Percentiles rank a stretch among this genome's conserved stretches.
Conservation (phyloP, 2,888 invertebrate species). For the Drosophila helvetica region DNA sequence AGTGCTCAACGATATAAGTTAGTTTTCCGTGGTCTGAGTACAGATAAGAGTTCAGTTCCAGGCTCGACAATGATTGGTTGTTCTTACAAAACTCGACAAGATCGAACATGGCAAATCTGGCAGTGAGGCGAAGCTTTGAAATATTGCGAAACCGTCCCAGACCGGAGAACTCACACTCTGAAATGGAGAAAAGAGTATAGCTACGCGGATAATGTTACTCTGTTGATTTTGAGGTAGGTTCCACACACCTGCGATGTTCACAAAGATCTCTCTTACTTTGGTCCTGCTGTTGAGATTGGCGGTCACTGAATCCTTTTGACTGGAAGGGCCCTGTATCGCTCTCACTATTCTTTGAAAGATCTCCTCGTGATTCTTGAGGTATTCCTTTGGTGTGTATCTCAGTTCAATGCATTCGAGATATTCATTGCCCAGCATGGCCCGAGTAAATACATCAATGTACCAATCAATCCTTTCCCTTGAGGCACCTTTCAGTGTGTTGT, state of each 20-base stretch:
- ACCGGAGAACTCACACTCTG: constrained; percentile 5
- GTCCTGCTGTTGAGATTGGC: not conserved
- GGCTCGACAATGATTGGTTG: not conserved
- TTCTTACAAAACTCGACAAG: constrained; percentile 11
- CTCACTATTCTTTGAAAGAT: not conserved
- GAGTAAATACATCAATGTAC: not conserved
- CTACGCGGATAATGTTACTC: not conserved
- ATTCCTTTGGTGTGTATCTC: not conserved
- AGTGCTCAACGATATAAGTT: constrained; percentile 17
- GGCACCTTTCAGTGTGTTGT: not conserved
- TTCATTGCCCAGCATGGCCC: constrained; percentile 5
- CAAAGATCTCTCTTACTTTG: not conserved
- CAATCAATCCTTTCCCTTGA: not conserved
- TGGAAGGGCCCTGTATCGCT: not conserved
- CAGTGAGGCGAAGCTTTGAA: constrained; percentile 10
- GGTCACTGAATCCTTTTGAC: not conserved
- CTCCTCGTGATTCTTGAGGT: not conserved
- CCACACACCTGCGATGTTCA: not conserved
- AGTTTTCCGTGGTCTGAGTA: constrained; percentile 19
- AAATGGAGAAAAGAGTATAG: not conserved
- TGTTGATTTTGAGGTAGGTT: no score
- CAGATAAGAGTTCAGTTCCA: constrained; percentile 15
- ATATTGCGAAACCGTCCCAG: constrained; percentile 9
- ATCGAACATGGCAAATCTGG: constrained; percentile 14
- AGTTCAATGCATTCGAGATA: not conserved